Conservation (phyloP, 1,140 invertebrate genomes). For the Dysdera silvatica region DNA sequence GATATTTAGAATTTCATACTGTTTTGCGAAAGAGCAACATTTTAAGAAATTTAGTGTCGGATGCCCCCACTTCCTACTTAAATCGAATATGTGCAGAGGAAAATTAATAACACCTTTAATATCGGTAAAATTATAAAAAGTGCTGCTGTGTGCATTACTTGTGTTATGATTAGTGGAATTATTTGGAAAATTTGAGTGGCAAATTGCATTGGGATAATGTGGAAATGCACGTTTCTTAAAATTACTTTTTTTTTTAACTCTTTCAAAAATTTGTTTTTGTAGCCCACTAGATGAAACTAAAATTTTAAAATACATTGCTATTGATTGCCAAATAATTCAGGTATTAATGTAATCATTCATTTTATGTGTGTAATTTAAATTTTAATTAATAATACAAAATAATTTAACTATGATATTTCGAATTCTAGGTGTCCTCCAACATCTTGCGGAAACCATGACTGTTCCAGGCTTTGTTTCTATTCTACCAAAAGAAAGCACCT, state of each 20-base stretch:
- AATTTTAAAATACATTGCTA: not conserved
- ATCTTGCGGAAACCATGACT: conserved; percentile 17
- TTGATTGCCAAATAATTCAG: not conserved
- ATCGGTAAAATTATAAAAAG: no score
- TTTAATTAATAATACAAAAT: not conserved
- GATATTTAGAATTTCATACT: no score
- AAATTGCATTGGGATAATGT: no score
- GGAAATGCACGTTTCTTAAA: no score
- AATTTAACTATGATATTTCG: not conserved
- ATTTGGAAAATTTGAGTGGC: no score
- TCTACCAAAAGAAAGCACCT: conserved; percentile 3
- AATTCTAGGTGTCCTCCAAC: conserved; percentile 16
- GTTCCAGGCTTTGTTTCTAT: conserved; percentile 4
- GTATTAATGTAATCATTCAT: not conserved
- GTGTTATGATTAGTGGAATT: no score
- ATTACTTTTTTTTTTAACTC: not conserved
- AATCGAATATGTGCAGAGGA: no score
- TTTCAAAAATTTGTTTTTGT: not conserved
- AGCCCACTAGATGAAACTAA: not conserved
- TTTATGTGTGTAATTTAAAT: not conserved
- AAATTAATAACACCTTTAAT: no score
- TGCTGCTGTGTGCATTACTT: no score
- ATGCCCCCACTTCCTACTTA: no score
- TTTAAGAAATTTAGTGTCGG: no score
- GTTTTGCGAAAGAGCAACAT: no score